phyloP scores from a whole-genome alignment of 2,888 invertebrate genomes.

The Diarsia rubi region DNA sequence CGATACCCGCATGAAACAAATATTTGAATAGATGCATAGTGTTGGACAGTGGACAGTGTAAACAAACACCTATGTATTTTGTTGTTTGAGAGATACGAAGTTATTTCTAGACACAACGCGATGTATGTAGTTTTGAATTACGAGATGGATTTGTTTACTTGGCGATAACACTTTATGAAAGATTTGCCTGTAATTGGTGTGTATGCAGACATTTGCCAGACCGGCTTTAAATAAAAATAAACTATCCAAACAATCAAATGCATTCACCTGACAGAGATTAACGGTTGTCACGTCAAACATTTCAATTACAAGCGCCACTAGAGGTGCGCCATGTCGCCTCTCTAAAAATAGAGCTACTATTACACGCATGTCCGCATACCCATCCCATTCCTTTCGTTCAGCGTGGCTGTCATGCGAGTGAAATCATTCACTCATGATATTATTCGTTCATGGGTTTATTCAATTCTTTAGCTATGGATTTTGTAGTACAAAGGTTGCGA shows the following conservation, averaged over 20 bases:
- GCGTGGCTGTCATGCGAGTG: slow-evolving; percentile 16
- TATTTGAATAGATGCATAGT: slow-evolving; percentile 6
- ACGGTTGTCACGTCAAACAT: slow-evolving; percentile 22
- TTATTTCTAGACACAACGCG: background rate
- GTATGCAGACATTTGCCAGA: too few relatives aligned
- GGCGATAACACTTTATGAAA: background rate
- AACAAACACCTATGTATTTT: background rate
- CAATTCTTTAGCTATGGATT: background rate
- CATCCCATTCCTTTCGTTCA: slow-evolving; percentile 37
- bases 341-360: slow-evolving; percentile 48
- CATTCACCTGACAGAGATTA: background rate
- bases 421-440: slow-evolving; percentile 43
- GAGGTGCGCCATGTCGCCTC: slow-evolving; percentile 2
- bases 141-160: background rate
- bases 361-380: slow-evolving; percentile 43
- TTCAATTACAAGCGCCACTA: slow-evolving; percentile 40
- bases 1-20: background rate
- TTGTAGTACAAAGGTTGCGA: slow-evolving; percentile 5
- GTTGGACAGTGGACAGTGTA: background rate
- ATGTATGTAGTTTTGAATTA: background rate
- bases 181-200: too few relatives aligned
- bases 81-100: background rate
- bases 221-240: background rate
- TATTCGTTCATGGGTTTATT: slow-evolving; percentile 29
- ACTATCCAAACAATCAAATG: background rate